These are phyloP conservation scores for Lochmaea capreae DNA, from an alignment of 2,888 invertebrate genomes.

Conservation along the genomic window DNA sequence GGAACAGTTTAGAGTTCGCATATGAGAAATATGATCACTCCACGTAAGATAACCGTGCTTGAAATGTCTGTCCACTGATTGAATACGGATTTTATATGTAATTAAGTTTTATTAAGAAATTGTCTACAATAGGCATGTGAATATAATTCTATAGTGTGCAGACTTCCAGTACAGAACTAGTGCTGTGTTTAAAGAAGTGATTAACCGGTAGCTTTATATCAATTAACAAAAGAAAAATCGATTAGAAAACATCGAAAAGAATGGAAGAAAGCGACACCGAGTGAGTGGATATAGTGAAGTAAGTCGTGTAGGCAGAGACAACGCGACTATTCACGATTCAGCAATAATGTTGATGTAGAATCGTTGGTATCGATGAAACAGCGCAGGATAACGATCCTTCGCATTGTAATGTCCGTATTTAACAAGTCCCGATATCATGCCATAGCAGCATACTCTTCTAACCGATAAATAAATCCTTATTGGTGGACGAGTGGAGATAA, in stretches of 20 bases:
- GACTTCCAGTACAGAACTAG: no score
- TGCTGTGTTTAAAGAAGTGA: not conserved
- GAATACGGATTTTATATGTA: no score
- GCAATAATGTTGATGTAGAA: conserved; percentile 66
- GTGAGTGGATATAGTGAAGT: conserved; percentile 27
- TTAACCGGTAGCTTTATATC: not conserved
- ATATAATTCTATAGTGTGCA: no score
- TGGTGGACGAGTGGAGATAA: conserved; percentile 59
- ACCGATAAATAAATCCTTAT: conserved; percentile 64
- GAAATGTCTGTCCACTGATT: no score
- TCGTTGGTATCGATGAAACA: conserved; percentile 64
- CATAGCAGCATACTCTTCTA: conserved; percentile 51
- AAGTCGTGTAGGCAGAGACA: conserved; percentile 60
- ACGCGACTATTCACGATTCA: conserved; percentile 65
- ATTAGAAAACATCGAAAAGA: conserved; percentile 8
- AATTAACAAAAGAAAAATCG: conserved; percentile 7
- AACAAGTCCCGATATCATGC: conserved; percentile 63
- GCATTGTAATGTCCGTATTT: conserved; percentile 66
- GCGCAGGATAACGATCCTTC: conserved; percentile 65
- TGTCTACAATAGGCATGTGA: no score
- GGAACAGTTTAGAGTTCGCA: no score
- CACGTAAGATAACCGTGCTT: no score
- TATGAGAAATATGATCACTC: no score
- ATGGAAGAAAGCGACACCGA: conserved; percentile 47
- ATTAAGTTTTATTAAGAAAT: no score